A percentile compares a stretch with the other conserved stretches of the same genome.
phyloP scores from a whole-genome alignment of 2,797 vertebrate species.

The Lacerta agilis region DNA sequence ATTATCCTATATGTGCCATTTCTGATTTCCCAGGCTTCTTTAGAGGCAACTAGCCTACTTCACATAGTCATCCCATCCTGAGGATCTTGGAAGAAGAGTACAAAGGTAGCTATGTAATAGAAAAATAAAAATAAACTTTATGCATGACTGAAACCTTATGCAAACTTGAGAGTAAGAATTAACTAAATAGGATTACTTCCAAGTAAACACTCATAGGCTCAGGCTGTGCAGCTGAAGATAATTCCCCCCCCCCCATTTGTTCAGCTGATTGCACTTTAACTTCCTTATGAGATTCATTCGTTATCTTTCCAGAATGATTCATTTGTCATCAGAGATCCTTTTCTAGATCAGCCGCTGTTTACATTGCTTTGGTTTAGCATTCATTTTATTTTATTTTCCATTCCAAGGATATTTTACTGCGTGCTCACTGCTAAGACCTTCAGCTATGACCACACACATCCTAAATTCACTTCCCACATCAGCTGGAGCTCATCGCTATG shows the following conservation, averaged over 20 bases:
- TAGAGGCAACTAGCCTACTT: background rate
- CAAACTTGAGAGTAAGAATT: background rate
- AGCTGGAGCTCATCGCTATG: slow-evolving; percentile 24
- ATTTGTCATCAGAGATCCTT: slow-evolving; percentile 39
- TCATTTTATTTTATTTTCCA: slow-evolving; percentile 50
- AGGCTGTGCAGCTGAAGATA: background rate
- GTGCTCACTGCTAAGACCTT: slow-evolving; percentile 46
- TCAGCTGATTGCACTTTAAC: slow-evolving; percentile 36
- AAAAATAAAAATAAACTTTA: background rate
- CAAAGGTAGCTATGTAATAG: background rate
- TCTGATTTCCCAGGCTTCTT: too few relatives aligned
- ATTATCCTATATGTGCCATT: too few relatives aligned
- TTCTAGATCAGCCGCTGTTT: slow-evolving; percentile 19
- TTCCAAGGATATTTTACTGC: slow-evolving; percentile 57
- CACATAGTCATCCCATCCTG: background rate
- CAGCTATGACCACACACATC: slow-evolving; percentile 50
- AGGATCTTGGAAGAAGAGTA: background rate
- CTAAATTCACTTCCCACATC: slow-evolving; percentile 47
- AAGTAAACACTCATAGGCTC: background rate
- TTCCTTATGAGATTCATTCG: slow-evolving; percentile 45
- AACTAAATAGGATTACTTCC: background rate
- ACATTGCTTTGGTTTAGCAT: slow-evolving; percentile 44
- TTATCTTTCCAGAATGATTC: slow-evolving; percentile 21
- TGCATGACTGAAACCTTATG: background rate
- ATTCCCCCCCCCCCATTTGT: slow-evolving; percentile 4